A percentile compares a stretch with the other conserved stretches of the same genome.
phyloP scores from a whole-genome alignment of 2,113 vertebrate genomes.

The Heterotilapia buettikoferi region DNA sequence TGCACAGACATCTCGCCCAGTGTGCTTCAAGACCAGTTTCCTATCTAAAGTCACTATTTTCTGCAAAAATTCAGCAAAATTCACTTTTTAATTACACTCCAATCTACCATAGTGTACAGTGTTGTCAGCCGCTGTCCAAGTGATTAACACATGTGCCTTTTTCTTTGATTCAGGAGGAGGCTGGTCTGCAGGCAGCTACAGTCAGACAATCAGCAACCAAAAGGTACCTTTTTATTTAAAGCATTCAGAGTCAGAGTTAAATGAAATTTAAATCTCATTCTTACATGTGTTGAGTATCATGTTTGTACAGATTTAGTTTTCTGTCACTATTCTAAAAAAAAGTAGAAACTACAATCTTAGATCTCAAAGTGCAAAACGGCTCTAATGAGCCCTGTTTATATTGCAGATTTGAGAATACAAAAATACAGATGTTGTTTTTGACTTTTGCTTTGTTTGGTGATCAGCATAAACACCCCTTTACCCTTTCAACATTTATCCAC shows the following conservation, averaged over 20 bases:
- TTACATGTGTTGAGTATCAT: no score
- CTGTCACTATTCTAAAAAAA: background rate
- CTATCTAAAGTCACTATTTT: background rate
- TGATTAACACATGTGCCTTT: background rate
- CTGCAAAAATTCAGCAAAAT: background rate
- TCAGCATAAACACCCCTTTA: background rate
- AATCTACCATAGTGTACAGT: background rate
- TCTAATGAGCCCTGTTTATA: background rate
- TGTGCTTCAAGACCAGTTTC: background rate
- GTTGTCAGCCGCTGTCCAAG: background rate
- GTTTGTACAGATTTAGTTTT: no score
- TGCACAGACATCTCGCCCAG: background rate
- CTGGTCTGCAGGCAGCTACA: background rate
- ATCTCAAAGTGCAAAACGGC: background rate
- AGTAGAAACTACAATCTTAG: background rate
- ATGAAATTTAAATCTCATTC: background rate
- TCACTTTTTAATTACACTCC: background rate
- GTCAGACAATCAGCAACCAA: background rate
- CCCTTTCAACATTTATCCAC: background rate
- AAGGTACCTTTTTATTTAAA: slow-evolving; percentile 22
- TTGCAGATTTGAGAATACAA: rapidly evolving
- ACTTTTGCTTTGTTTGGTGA: background rate
- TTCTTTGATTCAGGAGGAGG: background rate
- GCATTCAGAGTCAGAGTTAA: background rate
- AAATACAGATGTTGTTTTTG: background rate